Percentiles rank a stretch among this genome's conserved stretches.
Evolutionary conservation across 2,113 vertebrate genomes (phyloP).

Genomic region (Tiliqua scincoides): DNA sequence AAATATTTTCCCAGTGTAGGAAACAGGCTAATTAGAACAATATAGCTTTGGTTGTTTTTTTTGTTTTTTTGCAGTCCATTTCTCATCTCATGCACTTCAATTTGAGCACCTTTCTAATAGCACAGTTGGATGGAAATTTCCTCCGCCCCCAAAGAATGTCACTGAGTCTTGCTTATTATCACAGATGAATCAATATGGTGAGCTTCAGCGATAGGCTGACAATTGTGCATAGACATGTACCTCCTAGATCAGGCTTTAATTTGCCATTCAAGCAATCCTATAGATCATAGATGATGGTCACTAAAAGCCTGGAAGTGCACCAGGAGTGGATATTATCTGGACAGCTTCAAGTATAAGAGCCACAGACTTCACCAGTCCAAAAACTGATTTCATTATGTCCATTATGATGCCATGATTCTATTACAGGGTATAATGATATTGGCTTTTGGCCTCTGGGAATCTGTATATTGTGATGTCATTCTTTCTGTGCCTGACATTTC

Average conservation of each 20-base stretch:
- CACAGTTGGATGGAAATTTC: not conserved
- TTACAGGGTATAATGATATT: conserved; percentile 1
- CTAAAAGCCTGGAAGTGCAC: not conserved
- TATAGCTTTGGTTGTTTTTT: not conserved
- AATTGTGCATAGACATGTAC: not conserved
- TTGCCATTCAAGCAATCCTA: not conserved
- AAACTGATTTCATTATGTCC: not conserved
- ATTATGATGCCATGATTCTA: not conserved
- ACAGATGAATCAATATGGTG: not conserved
- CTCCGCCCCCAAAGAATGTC: too few relatives aligned
- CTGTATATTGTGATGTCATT: not conserved
- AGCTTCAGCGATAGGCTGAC: not conserved
- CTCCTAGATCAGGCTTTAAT: conserved; percentile 8
- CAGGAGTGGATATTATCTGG: not conserved
- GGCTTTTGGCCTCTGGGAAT: not conserved
- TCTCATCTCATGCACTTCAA: not conserved
- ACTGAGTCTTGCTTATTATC: conserved; percentile 10
- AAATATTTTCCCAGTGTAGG: not conserved
- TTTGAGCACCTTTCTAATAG: not conserved
- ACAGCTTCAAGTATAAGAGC: not conserved
- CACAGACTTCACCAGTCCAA: not conserved
- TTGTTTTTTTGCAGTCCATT: not conserved
- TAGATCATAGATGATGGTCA: not conserved
- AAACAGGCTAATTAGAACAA: not conserved
- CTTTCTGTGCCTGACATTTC: not conserved